Evolutionary conservation across 2,113 vertebrate species (phyloP).

Genomic region (Trogon surrucura): DNA sequence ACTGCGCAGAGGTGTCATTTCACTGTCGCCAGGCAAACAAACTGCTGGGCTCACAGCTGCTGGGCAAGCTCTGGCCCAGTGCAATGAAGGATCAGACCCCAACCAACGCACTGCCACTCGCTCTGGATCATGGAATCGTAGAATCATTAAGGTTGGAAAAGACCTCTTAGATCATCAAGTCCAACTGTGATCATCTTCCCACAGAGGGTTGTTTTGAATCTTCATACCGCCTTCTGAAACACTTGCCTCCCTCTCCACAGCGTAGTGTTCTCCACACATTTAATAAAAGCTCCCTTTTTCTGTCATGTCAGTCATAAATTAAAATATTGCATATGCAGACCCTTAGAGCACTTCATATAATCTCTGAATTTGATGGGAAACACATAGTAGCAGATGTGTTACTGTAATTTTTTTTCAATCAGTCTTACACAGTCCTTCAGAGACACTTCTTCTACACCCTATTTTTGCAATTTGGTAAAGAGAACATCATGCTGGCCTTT

Average conservation of each 20-base stretch:
- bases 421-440: background rate
- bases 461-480: background rate
- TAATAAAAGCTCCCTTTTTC: background rate
- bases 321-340: background rate
- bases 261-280: background rate
- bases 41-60: background rate
- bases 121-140: background rate
- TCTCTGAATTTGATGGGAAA: background rate
- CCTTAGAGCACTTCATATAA: background rate
- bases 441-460: background rate
- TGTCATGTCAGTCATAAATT: background rate
- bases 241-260: background rate
- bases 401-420: background rate
- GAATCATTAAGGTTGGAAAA: too few species aligned
- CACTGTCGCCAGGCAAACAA: background rate
- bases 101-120: accelerated
- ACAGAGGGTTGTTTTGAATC: background rate
- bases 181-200: background rate
- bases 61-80: background rate
- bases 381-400: background rate
- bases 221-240: background rate
- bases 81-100: accelerated
- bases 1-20: background rate
- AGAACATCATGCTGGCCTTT: background rate
- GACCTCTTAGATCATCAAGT: too few species aligned